Conservation (phyloP, 2,888 invertebrate species). For the Philereme vetulata region DNA sequence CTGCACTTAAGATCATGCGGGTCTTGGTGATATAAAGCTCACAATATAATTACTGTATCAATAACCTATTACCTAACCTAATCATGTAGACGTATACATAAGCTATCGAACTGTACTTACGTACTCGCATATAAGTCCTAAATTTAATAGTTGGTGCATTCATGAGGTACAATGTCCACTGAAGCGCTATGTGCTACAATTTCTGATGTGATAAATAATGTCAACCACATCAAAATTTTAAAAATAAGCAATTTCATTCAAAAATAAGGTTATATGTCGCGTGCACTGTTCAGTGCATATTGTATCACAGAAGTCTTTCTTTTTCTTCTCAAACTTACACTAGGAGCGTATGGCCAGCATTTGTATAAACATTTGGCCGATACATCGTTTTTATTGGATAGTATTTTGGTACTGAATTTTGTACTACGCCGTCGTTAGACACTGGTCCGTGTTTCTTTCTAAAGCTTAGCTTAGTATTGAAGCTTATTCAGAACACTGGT, state of each 20-base stretch:
- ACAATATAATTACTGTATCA: slow-evolving; percentile 2
- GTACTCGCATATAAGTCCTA: slow-evolving; percentile 43
- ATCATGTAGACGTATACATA: slow-evolving; percentile 42
- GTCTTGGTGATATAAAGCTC: no score
- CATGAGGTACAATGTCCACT: slow-evolving; percentile 5
- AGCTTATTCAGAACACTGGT: slow-evolving; percentile 60
- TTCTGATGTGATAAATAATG: neutral
- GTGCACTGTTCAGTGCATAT: slow-evolving; percentile 13
- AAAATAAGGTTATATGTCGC: neutral
- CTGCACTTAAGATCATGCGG: slow-evolving; percentile 21
- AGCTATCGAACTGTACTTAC: slow-evolving; percentile 40
- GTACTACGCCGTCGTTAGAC: slow-evolving; percentile 73
- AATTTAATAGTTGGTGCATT: slow-evolving; percentile 32
- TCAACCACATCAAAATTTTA: neutral
- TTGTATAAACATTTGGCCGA: slow-evolving; percentile 26
- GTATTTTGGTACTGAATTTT: slow-evolving; percentile 80
- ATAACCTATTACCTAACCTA: slow-evolving; percentile 13
- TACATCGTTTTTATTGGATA: slow-evolving; percentile 53
- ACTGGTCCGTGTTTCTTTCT: slow-evolving; percentile 72
- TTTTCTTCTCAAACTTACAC: slow-evolving; percentile 29
- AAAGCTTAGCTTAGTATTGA: slow-evolving; percentile 71
- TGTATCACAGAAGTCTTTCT: slow-evolving; percentile 23
- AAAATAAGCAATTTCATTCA: neutral
- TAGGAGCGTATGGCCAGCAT: slow-evolving; percentile 23
- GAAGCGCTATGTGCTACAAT: neutral